Conservation (phyloP, 2,888 invertebrate species). For the Branchipolynoe longqiensis region DNA sequence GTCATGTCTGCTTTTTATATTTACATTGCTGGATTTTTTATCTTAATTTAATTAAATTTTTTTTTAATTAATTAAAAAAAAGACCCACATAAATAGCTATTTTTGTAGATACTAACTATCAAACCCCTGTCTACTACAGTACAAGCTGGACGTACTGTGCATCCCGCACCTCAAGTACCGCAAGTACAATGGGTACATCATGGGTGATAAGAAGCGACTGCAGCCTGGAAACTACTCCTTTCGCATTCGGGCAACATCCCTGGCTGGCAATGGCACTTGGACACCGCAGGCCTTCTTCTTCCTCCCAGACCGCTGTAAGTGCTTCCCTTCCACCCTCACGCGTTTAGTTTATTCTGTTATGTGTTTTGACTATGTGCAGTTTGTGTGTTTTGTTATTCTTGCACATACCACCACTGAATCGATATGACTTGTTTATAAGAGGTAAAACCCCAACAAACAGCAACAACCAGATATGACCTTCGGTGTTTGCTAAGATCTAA, state of each 20-base stretch:
- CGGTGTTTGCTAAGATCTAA: no score
- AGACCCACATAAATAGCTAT: not conserved
- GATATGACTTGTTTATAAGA: no score
- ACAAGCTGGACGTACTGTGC: conserved; percentile 83
- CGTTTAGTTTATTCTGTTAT: no score
- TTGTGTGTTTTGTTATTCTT: no score
- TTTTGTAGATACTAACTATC: not conserved
- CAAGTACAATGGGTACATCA: conserved; percentile 68
- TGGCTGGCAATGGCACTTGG: conserved; percentile 85
- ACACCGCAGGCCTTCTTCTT: conserved; percentile 72
- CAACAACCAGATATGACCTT: no score
- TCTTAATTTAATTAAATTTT: not conserved
- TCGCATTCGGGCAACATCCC: conserved; percentile 88
- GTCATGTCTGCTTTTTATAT: no score
- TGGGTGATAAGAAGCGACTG: conserved; percentile 68
- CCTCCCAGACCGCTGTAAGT: conserved; percentile 69
- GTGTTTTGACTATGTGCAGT: no score
- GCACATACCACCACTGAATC: no score
- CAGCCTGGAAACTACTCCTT: conserved; percentile 92
- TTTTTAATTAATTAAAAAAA: not conserved
- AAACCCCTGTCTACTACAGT: conserved; percentile 64
- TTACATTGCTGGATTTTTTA: no score
- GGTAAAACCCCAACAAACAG: no score
- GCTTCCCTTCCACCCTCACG: no score
- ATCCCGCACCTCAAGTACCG: conserved; percentile 77